These are phyloP conservation scores for Mus pahari DNA, from an alignment of 2,113 vertebrate genomes.

Conservation along the genomic window DNA sequence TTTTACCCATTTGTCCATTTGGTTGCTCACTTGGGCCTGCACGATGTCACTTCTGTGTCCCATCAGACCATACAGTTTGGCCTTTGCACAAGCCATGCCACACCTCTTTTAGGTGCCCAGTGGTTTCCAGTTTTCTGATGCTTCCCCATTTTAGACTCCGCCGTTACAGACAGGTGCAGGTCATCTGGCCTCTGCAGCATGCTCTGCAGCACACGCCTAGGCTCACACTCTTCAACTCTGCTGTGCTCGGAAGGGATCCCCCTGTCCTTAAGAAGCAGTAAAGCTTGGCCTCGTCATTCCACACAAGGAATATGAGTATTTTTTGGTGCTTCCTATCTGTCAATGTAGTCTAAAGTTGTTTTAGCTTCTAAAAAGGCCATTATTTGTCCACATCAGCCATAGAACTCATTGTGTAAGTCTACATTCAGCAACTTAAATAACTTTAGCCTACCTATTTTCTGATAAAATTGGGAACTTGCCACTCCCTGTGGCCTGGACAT, in stretches of 20 bases:
- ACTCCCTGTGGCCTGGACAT: not conserved
- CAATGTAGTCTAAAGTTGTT: not conserved
- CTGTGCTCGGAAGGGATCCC: slow-evolving; percentile 3
- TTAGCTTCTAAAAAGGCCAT: not conserved
- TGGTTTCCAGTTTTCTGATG: not conserved
- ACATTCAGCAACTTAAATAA: not conserved
- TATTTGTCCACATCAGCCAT: not conserved
- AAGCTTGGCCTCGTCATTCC: not conserved
- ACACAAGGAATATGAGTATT: not conserved
- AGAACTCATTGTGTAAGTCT: slow-evolving; percentile 7
- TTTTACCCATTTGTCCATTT: not conserved
- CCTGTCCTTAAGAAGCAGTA: not conserved
- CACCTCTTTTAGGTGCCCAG: not conserved
- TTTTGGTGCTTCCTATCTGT: not conserved
- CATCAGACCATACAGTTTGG: not conserved
- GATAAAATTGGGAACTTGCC: slow-evolving; percentile 34
- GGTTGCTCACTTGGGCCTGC: not conserved
- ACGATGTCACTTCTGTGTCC: not conserved
- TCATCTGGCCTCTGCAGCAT: not conserved
- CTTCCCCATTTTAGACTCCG: slow-evolving; percentile 1
- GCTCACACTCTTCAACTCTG: not conserved
- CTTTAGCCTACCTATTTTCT: not conserved
- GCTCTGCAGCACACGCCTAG: not conserved
- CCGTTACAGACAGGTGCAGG: not conserved
- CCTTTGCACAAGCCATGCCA: not conserved